Evolutionary conservation across 2,888 invertebrate species (phyloP).

Genomic region (Aphrophora alni): DNA sequence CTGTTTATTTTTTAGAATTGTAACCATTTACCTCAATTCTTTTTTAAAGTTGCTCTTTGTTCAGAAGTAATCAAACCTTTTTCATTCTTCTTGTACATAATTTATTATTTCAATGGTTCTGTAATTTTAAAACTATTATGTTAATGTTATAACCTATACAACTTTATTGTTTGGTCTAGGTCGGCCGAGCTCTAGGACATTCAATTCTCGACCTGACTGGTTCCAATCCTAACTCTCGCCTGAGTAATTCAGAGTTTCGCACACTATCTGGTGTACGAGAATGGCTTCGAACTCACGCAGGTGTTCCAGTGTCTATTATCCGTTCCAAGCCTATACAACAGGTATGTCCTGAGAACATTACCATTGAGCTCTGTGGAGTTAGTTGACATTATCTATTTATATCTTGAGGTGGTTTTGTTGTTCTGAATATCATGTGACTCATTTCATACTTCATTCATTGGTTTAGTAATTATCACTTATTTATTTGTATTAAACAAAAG

Average conservation of each 20-base stretch:
- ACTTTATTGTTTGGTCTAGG: conserved; percentile 61
- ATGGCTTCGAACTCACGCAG: conserved; percentile 59
- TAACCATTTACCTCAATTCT: too few species aligned
- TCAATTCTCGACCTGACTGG: conserved; percentile 84
- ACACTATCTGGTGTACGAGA: conserved; percentile 71
- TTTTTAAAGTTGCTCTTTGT: too few species aligned
- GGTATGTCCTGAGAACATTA: conserved; percentile 20
- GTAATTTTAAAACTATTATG: too few species aligned
- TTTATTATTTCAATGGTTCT: too few species aligned
- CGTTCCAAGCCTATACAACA: conserved; percentile 33
- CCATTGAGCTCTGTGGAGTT: neutral
- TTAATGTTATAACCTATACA: too few species aligned
- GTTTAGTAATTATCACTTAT: too few species aligned
- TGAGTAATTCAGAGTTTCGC: conserved; percentile 82
- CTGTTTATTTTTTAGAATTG: too few species aligned
- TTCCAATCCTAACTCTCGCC: conserved; percentile 80
- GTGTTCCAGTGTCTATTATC: conserved; percentile 19
- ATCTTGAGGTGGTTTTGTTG: neutral
- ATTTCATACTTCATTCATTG: neutral
- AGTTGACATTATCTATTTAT: neutral
- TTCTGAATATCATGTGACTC: neutral
- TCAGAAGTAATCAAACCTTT: too few species aligned
- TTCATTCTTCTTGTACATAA: too few species aligned
- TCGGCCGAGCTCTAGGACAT: conserved; percentile 81
- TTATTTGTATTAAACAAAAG: too few species aligned